These are phyloP conservation scores for Butorides virescens DNA, from an alignment of 2,113 vertebrate species.

Conservation along the genomic window DNA sequence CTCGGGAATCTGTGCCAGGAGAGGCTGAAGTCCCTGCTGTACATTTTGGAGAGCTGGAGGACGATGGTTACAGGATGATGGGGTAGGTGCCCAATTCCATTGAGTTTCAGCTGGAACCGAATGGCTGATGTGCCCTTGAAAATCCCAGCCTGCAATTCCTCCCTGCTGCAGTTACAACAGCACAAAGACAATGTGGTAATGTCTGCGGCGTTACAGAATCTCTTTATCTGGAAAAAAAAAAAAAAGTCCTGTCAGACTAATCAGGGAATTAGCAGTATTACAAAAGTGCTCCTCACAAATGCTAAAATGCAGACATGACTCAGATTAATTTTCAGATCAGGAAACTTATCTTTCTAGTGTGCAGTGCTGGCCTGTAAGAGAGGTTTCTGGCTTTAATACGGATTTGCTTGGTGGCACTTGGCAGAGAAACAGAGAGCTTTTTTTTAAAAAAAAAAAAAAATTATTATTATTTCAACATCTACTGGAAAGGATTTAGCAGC, in stretches of 20 bases:
- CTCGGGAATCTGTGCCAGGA: background rate
- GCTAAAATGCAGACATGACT: slow-evolving; percentile 66
- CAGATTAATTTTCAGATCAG: slow-evolving; percentile 66
- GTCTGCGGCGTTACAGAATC: slow-evolving; percentile 59
- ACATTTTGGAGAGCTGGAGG: background rate
- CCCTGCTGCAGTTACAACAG: slow-evolving; percentile 46
- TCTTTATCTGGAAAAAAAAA: slow-evolving; percentile 18
- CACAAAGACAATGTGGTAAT: slow-evolving; percentile 65
- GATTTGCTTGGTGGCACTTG: slow-evolving; percentile 35
- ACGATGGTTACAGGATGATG: background rate
- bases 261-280: slow-evolving; percentile 56
- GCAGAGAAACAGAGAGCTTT: background rate
- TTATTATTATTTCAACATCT: slow-evolving; percentile 59
- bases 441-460: background rate
- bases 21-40: slow-evolving; percentile 11
- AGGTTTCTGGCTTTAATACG: background rate
- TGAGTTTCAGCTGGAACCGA: slow-evolving; percentile 17
- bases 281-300: slow-evolving; percentile 62
- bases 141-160: slow-evolving; percentile 25
- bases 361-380: background rate
- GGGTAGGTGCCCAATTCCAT: slow-evolving; percentile 26
- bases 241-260: slow-evolving; percentile 48
- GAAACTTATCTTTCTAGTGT: slow-evolving; percentile 55
- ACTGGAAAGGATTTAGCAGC: slow-evolving; percentile 25
- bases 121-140: slow-evolving; percentile 6